Evolutionary conservation across 2,888 invertebrate species (phyloP).

Genomic region (Himalopsyche tibetana): DNA sequence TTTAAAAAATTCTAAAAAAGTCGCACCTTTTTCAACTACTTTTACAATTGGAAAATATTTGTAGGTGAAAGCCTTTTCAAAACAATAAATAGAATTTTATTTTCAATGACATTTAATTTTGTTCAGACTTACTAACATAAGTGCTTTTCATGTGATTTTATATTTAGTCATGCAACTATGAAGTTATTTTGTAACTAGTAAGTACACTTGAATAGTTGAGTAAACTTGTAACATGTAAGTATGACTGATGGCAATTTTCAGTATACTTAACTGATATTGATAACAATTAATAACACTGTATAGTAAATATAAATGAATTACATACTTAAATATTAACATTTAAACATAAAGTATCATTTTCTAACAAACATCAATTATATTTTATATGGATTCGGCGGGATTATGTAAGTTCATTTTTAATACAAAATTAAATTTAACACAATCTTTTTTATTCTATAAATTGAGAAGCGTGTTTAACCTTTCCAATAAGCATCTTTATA

Average conservation of each 20-base stretch:
- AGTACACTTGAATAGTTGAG: not conserved
- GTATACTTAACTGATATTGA: not conserved
- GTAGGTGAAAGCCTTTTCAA: not conserved
- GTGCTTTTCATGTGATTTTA: not conserved
- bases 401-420: no score
- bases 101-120: not conserved
- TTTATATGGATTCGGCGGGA: no score
- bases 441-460: no score
- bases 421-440: no score
- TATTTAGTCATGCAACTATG: not conserved
- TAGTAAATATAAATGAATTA: no score
- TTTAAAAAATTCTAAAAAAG: not conserved
- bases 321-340: no score
- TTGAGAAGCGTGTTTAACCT: no score
- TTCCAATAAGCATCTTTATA: no score
- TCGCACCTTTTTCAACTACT: not conserved
- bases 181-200: not conserved
- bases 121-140: not conserved
- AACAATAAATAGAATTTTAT: constrained; percentile 5
- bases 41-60: not conserved
- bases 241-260: constrained; percentile 1
- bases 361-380: no score
- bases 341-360: no score
- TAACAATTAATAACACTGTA: no score
- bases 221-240: not conserved